Base-by-base conservation (phyloP, 2,797 vertebrate genomes). In the Anabas testudineus region DNA sequence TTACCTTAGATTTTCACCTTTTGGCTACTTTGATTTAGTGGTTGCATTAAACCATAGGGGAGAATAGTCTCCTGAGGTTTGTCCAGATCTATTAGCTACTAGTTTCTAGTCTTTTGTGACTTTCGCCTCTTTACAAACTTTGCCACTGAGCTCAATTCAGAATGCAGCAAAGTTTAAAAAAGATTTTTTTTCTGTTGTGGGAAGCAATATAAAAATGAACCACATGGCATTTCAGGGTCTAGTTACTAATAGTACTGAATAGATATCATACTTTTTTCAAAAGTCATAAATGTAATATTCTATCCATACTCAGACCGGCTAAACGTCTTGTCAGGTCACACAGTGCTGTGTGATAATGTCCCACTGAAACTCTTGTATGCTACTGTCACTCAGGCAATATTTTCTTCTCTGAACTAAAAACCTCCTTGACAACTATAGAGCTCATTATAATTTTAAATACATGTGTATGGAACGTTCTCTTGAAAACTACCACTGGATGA, bases 41-140 rank as follows among this genome's bases (percentile, higher is more conserved):
- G 46, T 19, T 79, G 57, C 60, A 86, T 86, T 82, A 68, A 84
- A 73, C 78, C 37, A 41, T 18, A 4, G 64, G 67, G 75, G 63
- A 49, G 39, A 80, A 52, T 67, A 58, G 34, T 68, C n/a, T 75
- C 69, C 62, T 5, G 19, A 51, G 61, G 68, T 58, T 67, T 70
- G 61, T 71, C 47, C 30, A 66, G 18, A 57, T 76, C 78, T 71
- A 65, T 53, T 24, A 69, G 65, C 67, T 32, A 32, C 30, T 32
- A 61, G 14, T 19, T 32, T 37, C 2, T 16, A 59, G 18, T 26
- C 41, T 59, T 62, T 43, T 15, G 22, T 53, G 22, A 46, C 43
- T 75, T 67, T 54, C 2, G 57, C 49, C 48, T 48, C 3, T 24
- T 26, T 0, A 15, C 46, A 64, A 49, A 61, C 49, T 52, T 56